A percentile compares a stretch with the other conserved stretches of the same genome.
phyloP scores from a whole-genome alignment of 2,797 vertebrate species.

The Acrocephalus scirpaceus region DNA sequence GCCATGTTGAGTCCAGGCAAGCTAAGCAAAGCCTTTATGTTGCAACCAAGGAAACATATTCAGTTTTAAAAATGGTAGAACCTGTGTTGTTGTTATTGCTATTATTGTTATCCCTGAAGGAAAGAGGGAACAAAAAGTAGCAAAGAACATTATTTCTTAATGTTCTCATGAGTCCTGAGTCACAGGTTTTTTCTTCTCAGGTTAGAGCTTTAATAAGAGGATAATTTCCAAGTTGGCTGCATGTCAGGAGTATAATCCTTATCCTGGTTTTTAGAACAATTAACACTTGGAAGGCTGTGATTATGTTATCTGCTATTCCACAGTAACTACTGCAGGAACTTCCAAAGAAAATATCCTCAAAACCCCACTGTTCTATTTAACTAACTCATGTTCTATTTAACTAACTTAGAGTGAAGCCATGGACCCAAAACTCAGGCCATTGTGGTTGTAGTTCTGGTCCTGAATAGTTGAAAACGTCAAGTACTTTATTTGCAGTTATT shows the following conservation, averaged over 20 bases:
- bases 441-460: neutral
- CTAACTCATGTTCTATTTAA: neutral
- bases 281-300: neutral
- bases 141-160: neutral
- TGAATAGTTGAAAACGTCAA: neutral
- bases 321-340: neutral
- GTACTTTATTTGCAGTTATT: neutral
- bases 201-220: neutral
- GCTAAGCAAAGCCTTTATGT: neutral
- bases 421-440: neutral
- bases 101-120: neutral
- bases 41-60: neutral
- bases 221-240: neutral
- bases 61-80: neutral
- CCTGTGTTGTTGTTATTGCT: neutral
- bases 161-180: neutral
- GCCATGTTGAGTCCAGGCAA: neutral
- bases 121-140: neutral
- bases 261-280: neutral
- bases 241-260: neutral
- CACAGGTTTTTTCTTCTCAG: neutral
- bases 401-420: neutral
- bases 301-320: neutral
- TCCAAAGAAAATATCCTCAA: neutral
- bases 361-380: neutral